These are phyloP conservation scores for Pygocentrus nattereri DNA, from an alignment of 2,797 vertebrate genomes.

Conservation along the genomic window DNA sequence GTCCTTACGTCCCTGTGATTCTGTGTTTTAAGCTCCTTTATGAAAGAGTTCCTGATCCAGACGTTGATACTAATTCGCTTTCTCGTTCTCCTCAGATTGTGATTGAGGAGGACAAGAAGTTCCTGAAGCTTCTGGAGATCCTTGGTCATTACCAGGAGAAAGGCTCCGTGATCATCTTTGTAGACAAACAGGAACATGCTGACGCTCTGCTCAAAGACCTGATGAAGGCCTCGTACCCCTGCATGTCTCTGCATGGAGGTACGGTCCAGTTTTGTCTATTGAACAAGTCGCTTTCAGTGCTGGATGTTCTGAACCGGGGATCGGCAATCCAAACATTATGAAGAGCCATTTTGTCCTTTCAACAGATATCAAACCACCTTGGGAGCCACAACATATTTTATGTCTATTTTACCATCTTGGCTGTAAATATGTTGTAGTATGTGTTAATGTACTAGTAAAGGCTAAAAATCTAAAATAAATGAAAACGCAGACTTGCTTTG, in stretches of 20 bases:
- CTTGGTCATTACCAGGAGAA: conserved; percentile 98
- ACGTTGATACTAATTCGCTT: background rate
- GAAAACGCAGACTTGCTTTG: no score
- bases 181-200: conserved; percentile 98
- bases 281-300: no score
- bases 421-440: no score
- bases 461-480: no score
- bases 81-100: conserved; percentile 83
- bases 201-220: conserved; percentile 94
- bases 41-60: background rate
- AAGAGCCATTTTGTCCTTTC: no score
- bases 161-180: conserved; percentile 96
- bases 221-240: conserved; percentile 98
- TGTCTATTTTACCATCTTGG: no score
- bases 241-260: conserved; percentile 99
- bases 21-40: background rate
- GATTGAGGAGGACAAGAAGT: conserved; percentile 97
- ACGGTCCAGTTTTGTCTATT: conserved; percentile 36
- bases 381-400: no score
- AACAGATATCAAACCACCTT: no score
- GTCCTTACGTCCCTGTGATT: no score
- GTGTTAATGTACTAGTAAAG: no score
- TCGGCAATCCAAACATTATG: no score
- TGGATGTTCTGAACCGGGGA: no score
- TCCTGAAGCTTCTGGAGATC: conserved; percentile 95